Evolutionary conservation across 2,797 vertebrate genomes (phyloP).

Genomic region (Anguilla anguilla): DNA sequence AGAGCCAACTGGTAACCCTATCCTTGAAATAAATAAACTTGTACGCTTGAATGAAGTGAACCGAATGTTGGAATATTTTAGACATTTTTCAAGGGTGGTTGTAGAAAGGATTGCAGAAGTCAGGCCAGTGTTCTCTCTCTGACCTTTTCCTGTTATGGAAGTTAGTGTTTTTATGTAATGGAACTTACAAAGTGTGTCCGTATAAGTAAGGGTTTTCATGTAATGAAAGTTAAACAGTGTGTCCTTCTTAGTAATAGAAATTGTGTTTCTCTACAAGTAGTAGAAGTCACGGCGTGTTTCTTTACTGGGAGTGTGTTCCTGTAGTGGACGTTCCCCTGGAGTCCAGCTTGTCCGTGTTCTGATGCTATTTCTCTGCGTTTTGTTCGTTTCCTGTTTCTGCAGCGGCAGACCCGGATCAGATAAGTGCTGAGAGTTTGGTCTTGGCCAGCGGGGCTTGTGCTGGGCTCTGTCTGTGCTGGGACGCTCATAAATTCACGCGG

Average conservation of each 20-base stretch:
- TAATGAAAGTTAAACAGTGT: neutral
- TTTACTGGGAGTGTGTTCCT: neutral
- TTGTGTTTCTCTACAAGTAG: neutral
- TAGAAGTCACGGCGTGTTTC: neutral
- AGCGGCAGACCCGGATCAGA: conserved; percentile 46
- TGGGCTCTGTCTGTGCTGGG: conserved; percentile 15
- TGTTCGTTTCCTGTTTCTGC: conserved; percentile 24
- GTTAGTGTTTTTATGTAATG: neutral
- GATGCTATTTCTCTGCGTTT: conserved; percentile 10
- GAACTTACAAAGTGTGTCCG: neutral
- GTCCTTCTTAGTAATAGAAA: neutral
- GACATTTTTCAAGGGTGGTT: neutral
- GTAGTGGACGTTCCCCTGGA: neutral
- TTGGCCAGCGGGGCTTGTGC: conserved; percentile 49
- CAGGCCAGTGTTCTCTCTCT: neutral
- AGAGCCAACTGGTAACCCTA: neutral
- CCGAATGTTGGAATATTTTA: neutral
- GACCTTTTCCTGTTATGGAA: neutral
- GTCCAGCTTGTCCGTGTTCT: neutral
- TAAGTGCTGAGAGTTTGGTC: conserved; percentile 45
- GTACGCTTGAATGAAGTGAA: neutral
- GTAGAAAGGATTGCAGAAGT: neutral
- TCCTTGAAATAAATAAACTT: neutral
- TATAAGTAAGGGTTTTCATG: neutral
- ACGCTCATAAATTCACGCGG: neutral